These are phyloP conservation scores for Grus americana DNA, from an alignment of 2,113 vertebrate species.

Conservation along the genomic window DNA sequence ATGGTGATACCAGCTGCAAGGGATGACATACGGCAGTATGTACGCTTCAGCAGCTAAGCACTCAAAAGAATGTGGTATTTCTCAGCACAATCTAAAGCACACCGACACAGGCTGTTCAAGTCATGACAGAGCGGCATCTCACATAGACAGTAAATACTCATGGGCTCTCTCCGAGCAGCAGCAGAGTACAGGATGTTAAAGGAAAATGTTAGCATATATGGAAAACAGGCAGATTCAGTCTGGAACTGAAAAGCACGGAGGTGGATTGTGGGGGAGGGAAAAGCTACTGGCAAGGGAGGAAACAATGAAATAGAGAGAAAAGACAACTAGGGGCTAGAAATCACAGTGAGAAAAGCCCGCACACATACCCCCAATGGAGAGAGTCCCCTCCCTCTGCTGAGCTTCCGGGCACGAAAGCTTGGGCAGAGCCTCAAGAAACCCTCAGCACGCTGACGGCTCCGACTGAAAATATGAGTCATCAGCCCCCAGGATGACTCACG, in stretches of 20 bases:
- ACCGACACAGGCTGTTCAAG: not conserved
- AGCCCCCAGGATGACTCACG: constrained; percentile 50
- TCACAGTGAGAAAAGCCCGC: not conserved
- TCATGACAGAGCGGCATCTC: not conserved
- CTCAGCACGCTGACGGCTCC: not conserved
- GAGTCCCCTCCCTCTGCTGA: not conserved
- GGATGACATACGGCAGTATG: not conserved
- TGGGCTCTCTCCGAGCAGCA: not conserved
- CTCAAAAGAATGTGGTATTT: not conserved
- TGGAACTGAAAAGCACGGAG: not conserved
- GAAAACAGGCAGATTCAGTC: not conserved
- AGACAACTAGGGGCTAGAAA: not conserved
- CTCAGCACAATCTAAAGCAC: not conserved
- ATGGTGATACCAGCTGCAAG: not conserved
- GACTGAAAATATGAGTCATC: constrained; percentile 61
- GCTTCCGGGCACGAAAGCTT: not conserved
- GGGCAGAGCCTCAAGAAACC: constrained; percentile 12
- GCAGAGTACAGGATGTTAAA: not conserved
- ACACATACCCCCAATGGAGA: not conserved
- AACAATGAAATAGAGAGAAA: not conserved
- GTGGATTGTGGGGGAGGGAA: not conserved
- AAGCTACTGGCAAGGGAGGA: not conserved
- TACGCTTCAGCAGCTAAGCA: not conserved
- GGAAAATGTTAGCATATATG: not conserved
- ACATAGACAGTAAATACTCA: not conserved